A percentile compares a stretch with the other conserved stretches of the same genome.
These are phyloP conservation scores for Diadema setosum DNA, from an alignment of 35 echinoderm and acorn worm species.

Conservation along the genomic window DNA sequence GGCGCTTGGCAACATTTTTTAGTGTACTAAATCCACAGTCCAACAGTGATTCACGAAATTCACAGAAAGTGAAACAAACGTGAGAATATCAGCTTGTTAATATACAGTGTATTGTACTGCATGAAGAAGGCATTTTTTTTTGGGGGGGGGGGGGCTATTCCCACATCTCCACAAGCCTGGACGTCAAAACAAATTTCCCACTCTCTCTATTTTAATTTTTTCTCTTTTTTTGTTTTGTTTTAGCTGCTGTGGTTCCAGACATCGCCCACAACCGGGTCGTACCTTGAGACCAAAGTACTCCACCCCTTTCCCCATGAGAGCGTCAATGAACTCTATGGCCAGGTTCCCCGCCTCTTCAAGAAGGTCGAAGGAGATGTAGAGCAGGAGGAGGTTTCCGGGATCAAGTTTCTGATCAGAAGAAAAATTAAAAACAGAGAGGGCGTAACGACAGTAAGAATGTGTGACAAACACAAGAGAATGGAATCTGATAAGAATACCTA, in stretches of 20 bases:
- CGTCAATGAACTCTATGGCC: slow-evolving; percentile 73
- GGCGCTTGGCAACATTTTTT: too few species aligned
- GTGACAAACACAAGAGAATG: too few species aligned
- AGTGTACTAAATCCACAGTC: too few species aligned
- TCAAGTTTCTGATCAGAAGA: slow-evolving; percentile 38
- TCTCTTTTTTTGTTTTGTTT: background rate
- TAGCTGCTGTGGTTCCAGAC: background rate
- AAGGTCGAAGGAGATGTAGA: slow-evolving; percentile 88
- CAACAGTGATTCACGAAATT: too few species aligned
- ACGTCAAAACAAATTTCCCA: background rate
- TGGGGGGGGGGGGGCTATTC: background rate
- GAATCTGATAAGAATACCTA: too few species aligned
- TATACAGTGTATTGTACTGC: background rate
- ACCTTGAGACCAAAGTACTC: slow-evolving; percentile 84
- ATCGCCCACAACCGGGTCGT: background rate
- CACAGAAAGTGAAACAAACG: too few species aligned
- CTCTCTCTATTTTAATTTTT: background rate
- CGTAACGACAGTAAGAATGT: too few species aligned
- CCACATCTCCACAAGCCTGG: background rate
- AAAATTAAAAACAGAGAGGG: background rate
- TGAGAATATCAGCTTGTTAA: too few species aligned
- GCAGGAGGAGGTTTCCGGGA: slow-evolving; percentile 38
- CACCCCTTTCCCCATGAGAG: slow-evolving; percentile 60
- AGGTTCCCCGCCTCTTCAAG: slow-evolving; percentile 67
- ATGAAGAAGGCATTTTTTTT: background rate